Evolutionary conservation across 2,888 invertebrate species (phyloP).

Genomic region (Leptarthrus brevirostris): DNA sequence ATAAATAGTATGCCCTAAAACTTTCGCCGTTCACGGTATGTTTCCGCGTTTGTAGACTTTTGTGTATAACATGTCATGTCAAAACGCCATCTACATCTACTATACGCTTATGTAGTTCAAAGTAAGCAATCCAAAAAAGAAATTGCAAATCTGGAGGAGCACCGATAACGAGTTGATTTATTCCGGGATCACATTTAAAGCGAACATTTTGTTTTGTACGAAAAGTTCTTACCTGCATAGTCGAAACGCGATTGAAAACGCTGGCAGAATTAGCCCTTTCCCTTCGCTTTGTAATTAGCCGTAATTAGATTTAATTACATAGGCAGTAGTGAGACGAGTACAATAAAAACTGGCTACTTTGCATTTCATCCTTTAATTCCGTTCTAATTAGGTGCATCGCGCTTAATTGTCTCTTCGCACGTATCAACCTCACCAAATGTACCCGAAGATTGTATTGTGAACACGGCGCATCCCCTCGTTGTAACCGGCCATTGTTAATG

Average conservation of each 20-base stretch:
- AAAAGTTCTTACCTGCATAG: not conserved
- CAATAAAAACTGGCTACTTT: slow-evolving; percentile 49
- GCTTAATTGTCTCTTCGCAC: slow-evolving; percentile 54
- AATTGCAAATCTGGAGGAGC: not conserved
- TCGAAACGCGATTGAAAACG: not conserved
- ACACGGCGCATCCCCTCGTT: not conserved
- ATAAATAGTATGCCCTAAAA: no score
- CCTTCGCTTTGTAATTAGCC: slow-evolving; percentile 51
- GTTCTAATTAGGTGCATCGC: slow-evolving; percentile 53
- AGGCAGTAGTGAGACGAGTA: slow-evolving; percentile 51
- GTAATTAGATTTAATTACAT: slow-evolving; percentile 53
- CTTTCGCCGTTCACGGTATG: no score
- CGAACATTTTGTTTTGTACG: not conserved
- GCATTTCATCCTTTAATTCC: slow-evolving; percentile 53
- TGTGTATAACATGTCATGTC: no score
- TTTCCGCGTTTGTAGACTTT: no score
- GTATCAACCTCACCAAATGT: slow-evolving; percentile 48
- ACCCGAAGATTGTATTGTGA: slow-evolving; percentile 36
- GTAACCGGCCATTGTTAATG: slow-evolving; percentile 16
- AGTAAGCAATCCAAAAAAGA: no score
- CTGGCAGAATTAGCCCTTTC: not conserved
- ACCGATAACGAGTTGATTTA: not conserved
- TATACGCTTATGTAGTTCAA: no score
- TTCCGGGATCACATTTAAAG: not conserved
- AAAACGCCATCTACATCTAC: no score